Evolutionary conservation across 2,888 invertebrate genomes (phyloP).

Genomic region (Caenorhabditis zanzibari): DNA sequence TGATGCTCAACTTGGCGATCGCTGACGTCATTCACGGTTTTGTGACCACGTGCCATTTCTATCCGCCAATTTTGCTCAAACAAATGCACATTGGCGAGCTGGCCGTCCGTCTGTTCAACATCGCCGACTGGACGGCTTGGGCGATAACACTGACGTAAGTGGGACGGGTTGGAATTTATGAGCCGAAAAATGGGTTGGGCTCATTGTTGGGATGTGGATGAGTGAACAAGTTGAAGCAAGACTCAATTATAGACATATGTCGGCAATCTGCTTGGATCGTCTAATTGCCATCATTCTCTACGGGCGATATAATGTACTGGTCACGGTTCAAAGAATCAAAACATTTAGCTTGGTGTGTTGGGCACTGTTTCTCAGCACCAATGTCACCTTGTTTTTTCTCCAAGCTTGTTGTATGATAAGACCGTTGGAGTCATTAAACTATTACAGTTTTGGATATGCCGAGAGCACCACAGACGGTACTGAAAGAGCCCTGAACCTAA

Average conservation of each 20-base stretch:
- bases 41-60: conserved; percentile 82
- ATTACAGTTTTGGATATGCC: conserved; percentile 82
- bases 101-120: conserved; percentile 81
- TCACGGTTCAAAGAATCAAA: conserved; percentile 74
- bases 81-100: conserved; percentile 75
- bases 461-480: conserved; percentile 34
- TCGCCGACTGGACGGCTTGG: conserved; percentile 84
- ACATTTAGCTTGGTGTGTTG: conserved; percentile 78
- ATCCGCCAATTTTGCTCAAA: conserved; percentile 81
- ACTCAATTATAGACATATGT: conserved; percentile 80
- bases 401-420: conserved; percentile 82
- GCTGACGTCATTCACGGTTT: conserved; percentile 83
- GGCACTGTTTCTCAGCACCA: conserved; percentile 77
- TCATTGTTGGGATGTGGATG: neutral
- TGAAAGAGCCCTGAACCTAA: neutral
- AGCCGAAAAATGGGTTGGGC: conserved; percentile 15
- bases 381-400: conserved; percentile 76
- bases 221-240: conserved; percentile 1
- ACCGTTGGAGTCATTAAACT: conserved; percentile 78
- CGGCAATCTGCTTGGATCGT: conserved; percentile 83
- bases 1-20: conserved; percentile 82
- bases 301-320: conserved; percentile 79
- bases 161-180: conserved; percentile 26
- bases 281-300: conserved; percentile 82
- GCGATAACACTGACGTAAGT: conserved; percentile 82